Base-by-base conservation (phyloP, 2,888 invertebrate genomes). In the Pomacea canaliculata region DNA sequence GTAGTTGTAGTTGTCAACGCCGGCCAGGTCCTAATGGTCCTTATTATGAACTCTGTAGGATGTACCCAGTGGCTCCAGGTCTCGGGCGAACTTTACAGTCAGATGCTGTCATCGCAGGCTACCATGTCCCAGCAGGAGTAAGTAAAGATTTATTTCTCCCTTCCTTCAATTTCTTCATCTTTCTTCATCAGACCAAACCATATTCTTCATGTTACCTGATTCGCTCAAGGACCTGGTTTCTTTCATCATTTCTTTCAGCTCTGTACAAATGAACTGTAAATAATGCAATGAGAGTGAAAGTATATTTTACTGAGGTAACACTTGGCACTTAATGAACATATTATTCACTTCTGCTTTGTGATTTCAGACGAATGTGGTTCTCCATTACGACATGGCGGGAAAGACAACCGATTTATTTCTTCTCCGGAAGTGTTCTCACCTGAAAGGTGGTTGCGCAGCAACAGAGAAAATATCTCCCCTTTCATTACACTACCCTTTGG, bases 331-430 rank as follows among this genome's bases (percentile, higher is more conserved):
- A 56, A 56, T 16, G 51, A 56, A 56, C 12, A 4, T 16, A 7
- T 56, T 16, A 10, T 1, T 56, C 51, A 56, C 51, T 16, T 56
- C 51, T 56, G 51, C 12, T 56, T 16, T 56, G 12, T 68, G 27
- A 71, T 81, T 79, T 19, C 81, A 88, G 91, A 91, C 90, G 12
- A 83, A 88, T 59, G 85, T 91, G 13, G 88, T 88, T 51, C 76
- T 91, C 69, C 91, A 91, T 78, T 88, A 89, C 76, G 87, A 85
- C 75, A 86, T 88, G 12, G 84, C 87, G 16, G 87, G 88, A 78
- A 80, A 5, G 85, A 88, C 78, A 88, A 86, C 18, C 90, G 93
- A 71, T 93, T 94, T 81, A 95, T 94, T 84, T 92, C 93, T 0
- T 90, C 92, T 37, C 91, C 94, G 7, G 83, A 91, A 0, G 60